These are phyloP conservation scores for Sprattus sprattus DNA, from an alignment of 2,113 vertebrate genomes.

Conservation along the genomic window DNA sequence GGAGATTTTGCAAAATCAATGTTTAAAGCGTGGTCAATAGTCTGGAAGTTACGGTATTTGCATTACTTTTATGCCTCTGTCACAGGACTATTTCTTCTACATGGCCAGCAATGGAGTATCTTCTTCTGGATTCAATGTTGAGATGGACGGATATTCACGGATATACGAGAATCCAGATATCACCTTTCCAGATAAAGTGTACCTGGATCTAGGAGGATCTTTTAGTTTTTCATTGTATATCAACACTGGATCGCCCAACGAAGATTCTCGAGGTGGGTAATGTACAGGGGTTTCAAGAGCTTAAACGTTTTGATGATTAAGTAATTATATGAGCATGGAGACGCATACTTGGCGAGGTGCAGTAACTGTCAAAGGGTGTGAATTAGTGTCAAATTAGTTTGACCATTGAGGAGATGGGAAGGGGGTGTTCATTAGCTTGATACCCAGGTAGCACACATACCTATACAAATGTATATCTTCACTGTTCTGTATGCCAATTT, in stretches of 20 bases:
- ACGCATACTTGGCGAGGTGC: too few relatives aligned
- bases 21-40: too few relatives aligned
- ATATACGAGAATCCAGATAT: not conserved
- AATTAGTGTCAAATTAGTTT: too few relatives aligned
- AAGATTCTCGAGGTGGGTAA: not conserved
- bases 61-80: not conserved
- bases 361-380: too few relatives aligned
- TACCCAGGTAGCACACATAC: not conserved
- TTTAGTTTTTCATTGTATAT: conserved; percentile 27
- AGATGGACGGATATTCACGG: not conserved
- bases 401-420: too few relatives aligned
- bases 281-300: not conserved
- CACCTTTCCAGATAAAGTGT: conserved; percentile 21
- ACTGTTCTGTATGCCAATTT: not conserved
- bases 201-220: conserved; percentile 19
- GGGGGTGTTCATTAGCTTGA: too few relatives aligned
- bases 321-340: too few relatives aligned
- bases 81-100: not conserved
- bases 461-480: not conserved
- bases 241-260: not conserved
- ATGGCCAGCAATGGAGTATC: not conserved
- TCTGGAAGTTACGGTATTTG: too few relatives aligned
- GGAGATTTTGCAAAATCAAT: too few relatives aligned
- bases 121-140: not conserved
- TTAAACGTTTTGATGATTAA: too few relatives aligned